Evolutionary conservation across 2,888 invertebrate genomes (phyloP).

Genomic region (Bimastos eiseni): DNA sequence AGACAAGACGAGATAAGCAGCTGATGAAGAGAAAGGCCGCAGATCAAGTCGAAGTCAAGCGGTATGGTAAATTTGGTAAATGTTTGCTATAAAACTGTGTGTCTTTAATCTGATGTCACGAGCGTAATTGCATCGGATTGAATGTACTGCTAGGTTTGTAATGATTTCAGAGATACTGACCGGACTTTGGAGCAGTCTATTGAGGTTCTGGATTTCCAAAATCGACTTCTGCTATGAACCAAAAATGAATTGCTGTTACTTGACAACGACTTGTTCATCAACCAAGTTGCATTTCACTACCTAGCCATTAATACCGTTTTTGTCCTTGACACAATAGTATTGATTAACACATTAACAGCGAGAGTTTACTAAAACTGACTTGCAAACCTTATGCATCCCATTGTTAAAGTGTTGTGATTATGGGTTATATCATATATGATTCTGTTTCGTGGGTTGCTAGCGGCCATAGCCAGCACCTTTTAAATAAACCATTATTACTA

Average conservation of each 20-base stretch:
- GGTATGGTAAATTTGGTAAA: slow-evolving; percentile 26
- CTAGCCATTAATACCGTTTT: background rate
- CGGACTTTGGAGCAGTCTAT: background rate
- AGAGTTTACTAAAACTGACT: too few relatives aligned
- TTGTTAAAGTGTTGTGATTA: background rate
- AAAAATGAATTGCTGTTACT: slow-evolving; percentile 4
- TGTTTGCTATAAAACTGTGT: slow-evolving; percentile 18
- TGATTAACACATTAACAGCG: background rate
- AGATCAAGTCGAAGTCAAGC: background rate
- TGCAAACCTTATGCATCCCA: too few relatives aligned
- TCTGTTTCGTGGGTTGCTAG: background rate
- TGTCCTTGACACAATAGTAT: background rate
- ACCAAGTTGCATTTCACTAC: background rate
- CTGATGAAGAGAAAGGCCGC: background rate
- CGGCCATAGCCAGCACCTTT: background rate
- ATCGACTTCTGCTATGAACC: background rate
- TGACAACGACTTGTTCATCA: background rate
- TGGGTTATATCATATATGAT: background rate
- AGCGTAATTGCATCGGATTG: background rate
- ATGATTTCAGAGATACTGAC: background rate
- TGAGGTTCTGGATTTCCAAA: background rate
- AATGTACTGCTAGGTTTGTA: background rate
- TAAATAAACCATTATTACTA: background rate
- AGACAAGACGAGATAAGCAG: slow-evolving; percentile 13
- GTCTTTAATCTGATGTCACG: background rate